Percentiles rank a stretch among this genome's conserved stretches.
Evolutionary conservation across 2,888 invertebrate genomes (phyloP).

Genomic region (Cyaniris semiargus): DNA sequence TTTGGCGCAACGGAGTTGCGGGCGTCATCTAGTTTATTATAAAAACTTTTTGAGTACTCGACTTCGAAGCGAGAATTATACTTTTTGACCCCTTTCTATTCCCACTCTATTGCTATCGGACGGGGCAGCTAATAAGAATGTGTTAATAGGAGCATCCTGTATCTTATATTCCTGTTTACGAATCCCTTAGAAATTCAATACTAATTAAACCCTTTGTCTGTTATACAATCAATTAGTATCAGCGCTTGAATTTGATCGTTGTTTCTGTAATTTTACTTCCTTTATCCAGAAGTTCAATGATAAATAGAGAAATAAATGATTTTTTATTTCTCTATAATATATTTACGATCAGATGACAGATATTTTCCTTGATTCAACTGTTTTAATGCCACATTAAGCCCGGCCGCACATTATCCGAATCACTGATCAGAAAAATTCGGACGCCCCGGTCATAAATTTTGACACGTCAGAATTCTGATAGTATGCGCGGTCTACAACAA

Average conservation of each 20-base stretch:
- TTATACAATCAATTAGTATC: conserved; percentile 29
- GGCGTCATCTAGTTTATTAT: too few relatives aligned
- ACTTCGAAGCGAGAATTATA: conserved; percentile 33
- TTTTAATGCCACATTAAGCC: too few relatives aligned
- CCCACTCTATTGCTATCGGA: conserved; percentile 34
- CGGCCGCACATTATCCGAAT: too few relatives aligned
- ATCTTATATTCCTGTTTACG: conserved; percentile 30
- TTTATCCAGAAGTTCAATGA: neutral
- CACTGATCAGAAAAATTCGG: too few relatives aligned
- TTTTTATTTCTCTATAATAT: too few relatives aligned
- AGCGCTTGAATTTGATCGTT: neutral
- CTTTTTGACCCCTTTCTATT: conserved; percentile 31
- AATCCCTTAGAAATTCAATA: conserved; percentile 24
- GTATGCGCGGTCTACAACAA: too few relatives aligned
- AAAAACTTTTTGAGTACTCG: neutral
- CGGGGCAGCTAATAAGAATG: conserved; percentile 57
- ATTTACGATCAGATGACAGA: too few relatives aligned
- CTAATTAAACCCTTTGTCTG: conserved; percentile 32
- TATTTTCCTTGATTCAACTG: too few relatives aligned
- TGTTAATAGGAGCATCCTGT: conserved; percentile 63
- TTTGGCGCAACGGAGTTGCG: too few relatives aligned
- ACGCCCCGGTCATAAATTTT: too few relatives aligned
- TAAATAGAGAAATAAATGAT: neutral
- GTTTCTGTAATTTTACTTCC: neutral
- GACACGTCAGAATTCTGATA: too few relatives aligned